A percentile compares a stretch with the other conserved stretches of the same genome.
Conservation (phyloP, 2,888 invertebrate species). For the Hydriomena furcata region DNA sequence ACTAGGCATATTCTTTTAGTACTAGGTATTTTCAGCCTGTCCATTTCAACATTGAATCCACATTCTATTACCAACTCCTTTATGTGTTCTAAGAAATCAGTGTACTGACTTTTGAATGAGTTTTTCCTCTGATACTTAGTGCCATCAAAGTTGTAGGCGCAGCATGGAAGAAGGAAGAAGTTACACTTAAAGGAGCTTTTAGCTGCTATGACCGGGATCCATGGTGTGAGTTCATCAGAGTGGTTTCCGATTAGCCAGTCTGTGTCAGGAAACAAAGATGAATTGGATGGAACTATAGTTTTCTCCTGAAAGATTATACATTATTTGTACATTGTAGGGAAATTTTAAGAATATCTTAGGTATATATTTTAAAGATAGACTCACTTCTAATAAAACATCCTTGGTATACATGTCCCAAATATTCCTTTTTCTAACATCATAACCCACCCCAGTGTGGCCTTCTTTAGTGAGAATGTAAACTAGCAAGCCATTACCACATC, state of each 20-base stretch:
- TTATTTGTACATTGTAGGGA: too few species aligned
- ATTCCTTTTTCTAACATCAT: slow-evolving; percentile 92
- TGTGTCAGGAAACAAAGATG: slow-evolving; percentile 86
- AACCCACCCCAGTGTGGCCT: slow-evolving; percentile 91
- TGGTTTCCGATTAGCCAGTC: slow-evolving; percentile 99
- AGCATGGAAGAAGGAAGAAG: slow-evolving; percentile 97
- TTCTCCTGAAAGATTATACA: slow-evolving; percentile 84
- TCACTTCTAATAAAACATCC: slow-evolving; percentile 86
- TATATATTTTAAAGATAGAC: slow-evolving; percentile 9
- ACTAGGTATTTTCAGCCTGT: slow-evolving; percentile 97
- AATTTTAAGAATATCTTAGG: too few species aligned
- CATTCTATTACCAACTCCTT: slow-evolving; percentile 85
- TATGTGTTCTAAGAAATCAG: slow-evolving; percentile 88
- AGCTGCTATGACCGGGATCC: slow-evolving; percentile 97
- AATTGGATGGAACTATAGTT: slow-evolving; percentile 87
- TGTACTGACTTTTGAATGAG: slow-evolving; percentile 90
- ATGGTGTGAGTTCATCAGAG: slow-evolving; percentile 99
- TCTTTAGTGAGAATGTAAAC: slow-evolving; percentile 93
- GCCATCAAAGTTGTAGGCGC: slow-evolving; percentile 95
- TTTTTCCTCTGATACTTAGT: slow-evolving; percentile 90
- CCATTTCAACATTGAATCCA: slow-evolving; percentile 89
- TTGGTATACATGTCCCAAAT: slow-evolving; percentile 93
- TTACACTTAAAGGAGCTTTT: slow-evolving; percentile 88
- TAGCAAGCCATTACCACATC: slow-evolving; percentile 98
- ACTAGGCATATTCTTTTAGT: slow-evolving; percentile 95